A percentile compares a stretch with the other conserved stretches of the same genome.
These are phyloP conservation scores for Drosophila sechellia DNA, from an alignment of 1,140 invertebrate species.

Conservation along the genomic window DNA sequence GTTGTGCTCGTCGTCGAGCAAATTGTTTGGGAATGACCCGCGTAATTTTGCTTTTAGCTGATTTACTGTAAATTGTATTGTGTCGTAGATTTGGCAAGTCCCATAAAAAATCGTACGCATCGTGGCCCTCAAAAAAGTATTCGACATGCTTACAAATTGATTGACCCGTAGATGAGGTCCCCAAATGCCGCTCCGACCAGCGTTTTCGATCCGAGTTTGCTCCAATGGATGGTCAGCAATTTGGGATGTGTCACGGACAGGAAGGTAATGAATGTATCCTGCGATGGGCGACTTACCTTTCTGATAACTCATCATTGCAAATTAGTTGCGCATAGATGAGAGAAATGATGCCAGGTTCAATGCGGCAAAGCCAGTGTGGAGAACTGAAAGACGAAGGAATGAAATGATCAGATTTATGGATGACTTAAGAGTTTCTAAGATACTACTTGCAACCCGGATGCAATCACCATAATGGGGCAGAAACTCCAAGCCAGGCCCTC, in stretches of 20 bases:
- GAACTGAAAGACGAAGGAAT: constrained; percentile 41
- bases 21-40: constrained; percentile 79
- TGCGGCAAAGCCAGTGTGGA: constrained; percentile 10
- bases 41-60: constrained; percentile 72
- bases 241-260: constrained; percentile 51
- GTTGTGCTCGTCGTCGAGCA: constrained; percentile 65
- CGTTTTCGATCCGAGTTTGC: not conserved
- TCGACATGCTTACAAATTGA: constrained; percentile 18
- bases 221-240: constrained; percentile 25
- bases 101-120: constrained; percentile 37
- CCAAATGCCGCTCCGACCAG: not conserved
- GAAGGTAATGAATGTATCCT: constrained; percentile 18
- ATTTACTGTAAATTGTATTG: constrained; percentile 78
- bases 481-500: constrained; percentile 7
- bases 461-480: constrained; percentile 42
- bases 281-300: constrained; percentile 68
- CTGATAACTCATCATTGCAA: constrained; percentile 80
- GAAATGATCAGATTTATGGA: constrained; percentile 37
- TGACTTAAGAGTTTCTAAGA: constrained; percentile 20
- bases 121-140: constrained; percentile 29
- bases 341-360: constrained; percentile 12
- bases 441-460: constrained; percentile 5
- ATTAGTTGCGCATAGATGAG: constrained; percentile 60
- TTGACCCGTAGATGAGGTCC: constrained; percentile 13
- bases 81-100: constrained; percentile 26